phyloP scores from a whole-genome alignment of 2,888 invertebrate genomes.

The Diarsia rubi region DNA sequence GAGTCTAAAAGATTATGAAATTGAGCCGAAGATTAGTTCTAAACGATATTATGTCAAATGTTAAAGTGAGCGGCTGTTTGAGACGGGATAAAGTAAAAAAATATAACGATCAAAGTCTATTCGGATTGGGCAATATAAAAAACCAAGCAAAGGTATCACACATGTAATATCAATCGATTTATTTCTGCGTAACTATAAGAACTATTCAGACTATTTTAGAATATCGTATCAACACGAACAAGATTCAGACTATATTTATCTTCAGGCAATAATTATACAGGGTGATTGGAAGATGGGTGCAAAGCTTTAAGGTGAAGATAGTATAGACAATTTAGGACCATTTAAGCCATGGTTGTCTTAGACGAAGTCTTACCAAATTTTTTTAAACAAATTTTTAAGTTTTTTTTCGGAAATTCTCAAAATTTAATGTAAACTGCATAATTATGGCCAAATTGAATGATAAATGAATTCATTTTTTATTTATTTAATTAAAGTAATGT shows the following conservation, averaged over 20 bases:
- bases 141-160: conserved; percentile 15
- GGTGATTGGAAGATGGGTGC: no score
- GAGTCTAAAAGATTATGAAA: conserved; percentile 59
- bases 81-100: conserved; percentile 42
- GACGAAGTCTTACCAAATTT: no score
- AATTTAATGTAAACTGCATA: no score
- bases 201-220: conserved; percentile 47
- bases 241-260: conserved; percentile 39
- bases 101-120: conserved; percentile 17
- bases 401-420: no score
- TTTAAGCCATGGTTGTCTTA: no score
- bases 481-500: no score
- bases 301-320: background rate
- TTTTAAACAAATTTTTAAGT: no score
- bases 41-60: conserved; percentile 59
- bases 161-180: conserved; percentile 22
- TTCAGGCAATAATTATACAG: background rate
- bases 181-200: conserved; percentile 3
- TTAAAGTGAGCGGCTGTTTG: conserved; percentile 34
- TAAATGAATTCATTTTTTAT: no score
- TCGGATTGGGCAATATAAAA: background rate
- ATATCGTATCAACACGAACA: background rate
- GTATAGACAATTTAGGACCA: no score
- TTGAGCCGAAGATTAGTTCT: conserved; percentile 68
- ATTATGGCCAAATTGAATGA: no score